Percentiles rank a stretch among this genome's conserved stretches.
phyloP scores from a whole-genome alignment of 2,113 vertebrate genomes.

The Strix aluco region DNA sequence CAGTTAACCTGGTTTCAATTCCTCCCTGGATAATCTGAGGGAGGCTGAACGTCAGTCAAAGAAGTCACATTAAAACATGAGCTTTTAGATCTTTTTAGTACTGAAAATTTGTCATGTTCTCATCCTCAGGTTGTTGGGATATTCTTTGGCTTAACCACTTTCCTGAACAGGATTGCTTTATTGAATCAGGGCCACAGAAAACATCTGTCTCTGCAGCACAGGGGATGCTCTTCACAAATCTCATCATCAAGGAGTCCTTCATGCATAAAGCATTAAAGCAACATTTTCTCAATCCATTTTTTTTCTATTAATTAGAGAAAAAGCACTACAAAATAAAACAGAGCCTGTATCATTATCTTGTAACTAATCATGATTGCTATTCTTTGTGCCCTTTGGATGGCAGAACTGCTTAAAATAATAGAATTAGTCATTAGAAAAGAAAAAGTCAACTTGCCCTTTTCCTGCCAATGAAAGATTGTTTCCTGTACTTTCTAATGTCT shows the following conservation, averaged over 20 bases:
- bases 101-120: constrained; percentile 35
- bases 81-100: constrained; percentile 6
- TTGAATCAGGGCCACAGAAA: constrained; percentile 53
- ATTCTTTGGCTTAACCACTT: constrained; percentile 31
- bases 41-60: constrained; percentile 28
- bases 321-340: background rate
- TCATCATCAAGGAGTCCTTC: background rate
- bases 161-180: constrained; percentile 24
- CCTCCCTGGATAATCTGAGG: constrained; percentile 11
- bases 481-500: constrained; percentile 34
- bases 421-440: constrained; percentile 9
- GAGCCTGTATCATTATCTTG: background rate
- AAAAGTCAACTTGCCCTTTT: constrained; percentile 15
- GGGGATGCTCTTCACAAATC: constrained; percentile 6
- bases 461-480: background rate
- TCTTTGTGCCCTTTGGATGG: background rate
- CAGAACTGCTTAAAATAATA: constrained; percentile 34
- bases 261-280: constrained; percentile 22
- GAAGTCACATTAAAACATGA: constrained; percentile 5
- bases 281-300: background rate
- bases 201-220: constrained; percentile 33
- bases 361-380: background rate
- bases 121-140: constrained; percentile 25
- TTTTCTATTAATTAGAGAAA: background rate
- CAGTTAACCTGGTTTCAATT: constrained; percentile 6